Conservation (phyloP, 2,888 invertebrate species). For the Amiota mariae region DNA sequence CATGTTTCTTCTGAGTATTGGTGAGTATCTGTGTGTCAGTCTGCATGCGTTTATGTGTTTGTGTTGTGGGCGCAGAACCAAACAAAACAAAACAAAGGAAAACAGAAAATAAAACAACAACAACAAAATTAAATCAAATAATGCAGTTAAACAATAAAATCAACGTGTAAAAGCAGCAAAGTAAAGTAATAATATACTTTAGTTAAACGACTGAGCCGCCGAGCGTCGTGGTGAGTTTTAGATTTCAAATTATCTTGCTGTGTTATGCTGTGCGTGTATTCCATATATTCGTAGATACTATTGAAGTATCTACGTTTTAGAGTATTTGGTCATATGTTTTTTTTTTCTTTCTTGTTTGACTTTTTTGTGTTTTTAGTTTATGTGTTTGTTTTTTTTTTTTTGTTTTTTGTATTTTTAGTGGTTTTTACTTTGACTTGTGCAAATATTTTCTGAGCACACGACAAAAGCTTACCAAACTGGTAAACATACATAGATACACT, state of each 20-base stretch:
- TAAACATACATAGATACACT: neutral
- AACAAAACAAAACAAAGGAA: no score
- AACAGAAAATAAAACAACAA: no score
- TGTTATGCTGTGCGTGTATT: conserved; percentile 1
- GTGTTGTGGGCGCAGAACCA: neutral
- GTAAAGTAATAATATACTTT: conserved; percentile 27
- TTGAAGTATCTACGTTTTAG: neutral
- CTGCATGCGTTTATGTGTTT: neutral
- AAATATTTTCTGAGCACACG: conserved; percentile 17
- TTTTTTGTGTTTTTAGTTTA: conserved; percentile 17
- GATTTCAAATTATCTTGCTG: conserved; percentile 11
- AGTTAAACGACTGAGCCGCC: conserved; percentile 8
- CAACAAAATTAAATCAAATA: conserved; percentile 20
- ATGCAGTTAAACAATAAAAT: conserved; percentile 25
- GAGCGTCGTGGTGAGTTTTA: conserved; percentile 13
- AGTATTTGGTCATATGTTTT: conserved; percentile 8
- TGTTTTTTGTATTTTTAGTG: conserved; percentile 9
- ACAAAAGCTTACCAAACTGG: conserved; percentile 12
- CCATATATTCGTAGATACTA: neutral
- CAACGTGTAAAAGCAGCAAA: neutral
- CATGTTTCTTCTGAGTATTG: neutral
- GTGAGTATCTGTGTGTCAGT: conserved; percentile 1
- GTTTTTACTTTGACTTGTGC: conserved; percentile 20
- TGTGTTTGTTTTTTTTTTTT: conserved; percentile 11
- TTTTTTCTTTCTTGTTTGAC: conserved; percentile 14